Base-by-base conservation (phyloP, 2,113 vertebrate genomes). In the Anser brachyrhynchus region DNA sequence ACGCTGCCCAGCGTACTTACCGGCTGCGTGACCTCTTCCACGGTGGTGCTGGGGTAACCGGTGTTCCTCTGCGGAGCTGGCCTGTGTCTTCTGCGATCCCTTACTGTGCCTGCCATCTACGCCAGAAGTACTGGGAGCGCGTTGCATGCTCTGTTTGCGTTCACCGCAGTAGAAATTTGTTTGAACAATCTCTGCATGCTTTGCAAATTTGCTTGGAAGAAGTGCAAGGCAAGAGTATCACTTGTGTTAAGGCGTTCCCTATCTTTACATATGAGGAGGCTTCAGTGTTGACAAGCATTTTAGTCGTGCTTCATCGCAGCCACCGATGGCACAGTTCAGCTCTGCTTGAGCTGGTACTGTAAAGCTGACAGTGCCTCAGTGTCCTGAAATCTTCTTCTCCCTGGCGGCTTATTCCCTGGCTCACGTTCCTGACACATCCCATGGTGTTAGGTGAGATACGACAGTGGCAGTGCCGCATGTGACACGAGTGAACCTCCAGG, bases 381-480 rank as follows among this genome's bases (percentile, higher is more conserved):
- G 13, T 41, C 69, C 59, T 90, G 46, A 55, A 86, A 21, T 59
- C 69, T 41, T 64, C 39, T 35, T 52, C 59, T 89, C 59, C 22
- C 51, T 22, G 6, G 46, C 80, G 55, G 51, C 64, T 90, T 49
- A 35, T 74, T 89, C 55, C 46, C 11, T 5, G 6, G 37, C 41
- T 87, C 13, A 4, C 0, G 0, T 54, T 86, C 65, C 64, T 22
- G 17, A 3, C 20, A 2, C 37, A 64, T 46, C 28, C n/a, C 19
- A 2, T 28, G 39, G 25, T 37, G 33, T 51, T 91, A 69, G 62
- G 64, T 55, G 49, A 74, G 69, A 23, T 75, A 10, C 0, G 3
- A 31, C 9, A 20, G 46, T 22, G 46, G 51, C 51, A 51, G 51
- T 23, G 51, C 21, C 41, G 49, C 70, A 74, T 41, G 26, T 15